phyloP scores from a whole-genome alignment of 2,797 vertebrate genomes.

The Odontamblyopus rebecca region DNA sequence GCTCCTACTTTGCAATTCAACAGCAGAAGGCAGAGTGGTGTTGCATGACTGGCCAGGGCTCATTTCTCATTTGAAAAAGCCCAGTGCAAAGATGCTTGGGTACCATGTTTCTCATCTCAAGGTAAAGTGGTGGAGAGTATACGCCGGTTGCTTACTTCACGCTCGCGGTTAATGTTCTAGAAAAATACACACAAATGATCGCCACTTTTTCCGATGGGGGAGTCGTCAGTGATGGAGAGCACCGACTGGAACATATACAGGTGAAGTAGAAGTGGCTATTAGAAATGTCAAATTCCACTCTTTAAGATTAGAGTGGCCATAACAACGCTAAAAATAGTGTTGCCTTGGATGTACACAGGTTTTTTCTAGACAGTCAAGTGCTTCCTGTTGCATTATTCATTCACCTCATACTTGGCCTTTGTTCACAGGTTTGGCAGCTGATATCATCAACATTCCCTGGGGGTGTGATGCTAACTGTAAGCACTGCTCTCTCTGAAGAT shows the following conservation, averaged over 20 bases:
- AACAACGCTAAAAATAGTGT: not conserved
- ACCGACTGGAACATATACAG: not conserved
- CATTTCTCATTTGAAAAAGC: constrained; percentile 31
- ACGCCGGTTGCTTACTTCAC: not conserved
- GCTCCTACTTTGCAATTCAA: constrained; percentile 30
- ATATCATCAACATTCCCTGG: too few relatives aligned
- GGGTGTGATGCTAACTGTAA: too few relatives aligned
- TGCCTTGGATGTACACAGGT: not conserved
- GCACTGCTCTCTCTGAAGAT: too few relatives aligned
- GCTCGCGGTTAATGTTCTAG: not conserved
- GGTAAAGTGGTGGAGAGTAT: not conserved
- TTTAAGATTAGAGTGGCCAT: not conserved
- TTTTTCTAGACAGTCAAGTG: not conserved
- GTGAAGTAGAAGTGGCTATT: not conserved
- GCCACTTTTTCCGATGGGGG: not conserved
- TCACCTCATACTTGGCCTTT: not conserved
- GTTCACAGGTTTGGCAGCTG: not conserved
- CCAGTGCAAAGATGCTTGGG: not conserved
- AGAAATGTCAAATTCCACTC: not conserved
- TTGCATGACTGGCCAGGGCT: constrained; percentile 18
- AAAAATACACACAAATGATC: constrained; percentile 1
- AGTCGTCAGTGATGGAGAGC: not conserved
- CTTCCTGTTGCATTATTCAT: not conserved
- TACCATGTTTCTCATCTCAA: constrained; percentile 2
- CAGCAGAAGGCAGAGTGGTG: constrained; percentile 10